Percentiles rank a stretch among this genome's conserved stretches.
Conservation (phyloP, 2,888 invertebrate genomes). For the Eurytoma adleriae region DNA sequence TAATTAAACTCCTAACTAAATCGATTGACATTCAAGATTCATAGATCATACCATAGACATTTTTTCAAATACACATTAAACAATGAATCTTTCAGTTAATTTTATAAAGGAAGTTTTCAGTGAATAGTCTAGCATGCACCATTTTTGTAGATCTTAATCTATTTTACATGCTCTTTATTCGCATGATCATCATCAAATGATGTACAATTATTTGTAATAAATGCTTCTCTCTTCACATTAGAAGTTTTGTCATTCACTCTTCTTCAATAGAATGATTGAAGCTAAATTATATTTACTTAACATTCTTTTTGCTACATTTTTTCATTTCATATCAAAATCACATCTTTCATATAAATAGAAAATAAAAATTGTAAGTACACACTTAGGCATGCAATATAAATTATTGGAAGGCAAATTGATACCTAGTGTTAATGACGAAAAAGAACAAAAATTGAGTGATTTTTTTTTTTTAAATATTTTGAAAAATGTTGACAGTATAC, state of each 20-base stretch:
- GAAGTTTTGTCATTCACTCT: constrained; percentile 31
- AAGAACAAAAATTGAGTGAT: constrained; percentile 26
- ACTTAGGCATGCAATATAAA: constrained; percentile 47
- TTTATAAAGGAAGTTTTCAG: constrained; percentile 41
- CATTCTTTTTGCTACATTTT: constrained; percentile 29
- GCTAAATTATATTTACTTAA: constrained; percentile 44
- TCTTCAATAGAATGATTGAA: constrained; percentile 46
- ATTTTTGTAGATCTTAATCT: constrained; percentile 29
- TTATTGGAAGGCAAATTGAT: constrained; percentile 56
- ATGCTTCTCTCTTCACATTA: constrained; percentile 47
- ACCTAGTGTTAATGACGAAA: constrained; percentile 31
- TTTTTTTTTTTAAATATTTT: constrained; percentile 26
- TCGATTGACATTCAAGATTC: constrained; percentile 37
- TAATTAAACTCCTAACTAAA: constrained; percentile 43
- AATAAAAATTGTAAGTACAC: constrained; percentile 49
- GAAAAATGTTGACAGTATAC: constrained; percentile 31
- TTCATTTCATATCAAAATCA: constrained; percentile 51
- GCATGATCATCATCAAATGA: constrained; percentile 40
- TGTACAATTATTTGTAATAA: constrained; percentile 48
- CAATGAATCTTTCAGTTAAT: constrained; percentile 25
- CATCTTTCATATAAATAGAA: constrained; percentile 47
- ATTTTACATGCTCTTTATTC: constrained; percentile 33
- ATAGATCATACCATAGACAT: constrained; percentile 29
- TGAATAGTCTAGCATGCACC: constrained; percentile 43
- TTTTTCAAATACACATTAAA: constrained; percentile 29